A percentile compares a stretch with the other conserved stretches of the same genome.
Evolutionary conservation across 1,140 invertebrate genomes (phyloP).

Genomic region (Pachypeltis micranthus): DNA sequence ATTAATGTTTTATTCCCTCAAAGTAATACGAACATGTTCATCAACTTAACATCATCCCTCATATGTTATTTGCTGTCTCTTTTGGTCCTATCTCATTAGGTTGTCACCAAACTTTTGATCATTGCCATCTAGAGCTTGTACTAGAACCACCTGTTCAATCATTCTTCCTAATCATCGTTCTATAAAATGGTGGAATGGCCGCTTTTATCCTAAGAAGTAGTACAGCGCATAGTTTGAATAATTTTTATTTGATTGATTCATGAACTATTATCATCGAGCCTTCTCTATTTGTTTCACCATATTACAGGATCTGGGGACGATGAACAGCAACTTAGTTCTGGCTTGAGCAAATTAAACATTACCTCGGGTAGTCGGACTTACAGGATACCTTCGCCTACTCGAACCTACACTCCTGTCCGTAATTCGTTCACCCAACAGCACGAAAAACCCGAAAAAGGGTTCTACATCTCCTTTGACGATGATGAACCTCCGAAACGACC

Average conservation of each 20-base stretch:
- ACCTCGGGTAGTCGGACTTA: constrained; percentile 77
- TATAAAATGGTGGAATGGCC: no score
- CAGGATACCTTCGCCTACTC: constrained; percentile 65
- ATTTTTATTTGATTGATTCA: no score
- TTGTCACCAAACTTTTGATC: no score
- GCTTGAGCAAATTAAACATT: constrained; percentile 62
- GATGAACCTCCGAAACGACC: constrained; percentile 60
- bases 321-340: constrained; percentile 42
- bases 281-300: no score
- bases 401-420: constrained; percentile 46
- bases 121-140: no score
- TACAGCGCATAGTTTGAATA: no score
- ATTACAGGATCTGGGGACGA: constrained; percentile 34
- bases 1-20: neutral
- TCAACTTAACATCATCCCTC: neutral
- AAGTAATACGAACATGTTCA: constrained; percentile 4
- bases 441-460: constrained; percentile 65
- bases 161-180: no score
- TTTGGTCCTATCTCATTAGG: no score
- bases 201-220: no score
- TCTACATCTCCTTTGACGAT: constrained; percentile 87
- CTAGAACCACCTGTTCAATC: no score
- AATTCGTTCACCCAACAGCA: constrained; percentile 50
- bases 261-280: no score
- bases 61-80: neutral